These are phyloP conservation scores for Agriopis leucophaearia DNA, from an alignment of 2,888 invertebrate genomes.

Conservation along the genomic window DNA sequence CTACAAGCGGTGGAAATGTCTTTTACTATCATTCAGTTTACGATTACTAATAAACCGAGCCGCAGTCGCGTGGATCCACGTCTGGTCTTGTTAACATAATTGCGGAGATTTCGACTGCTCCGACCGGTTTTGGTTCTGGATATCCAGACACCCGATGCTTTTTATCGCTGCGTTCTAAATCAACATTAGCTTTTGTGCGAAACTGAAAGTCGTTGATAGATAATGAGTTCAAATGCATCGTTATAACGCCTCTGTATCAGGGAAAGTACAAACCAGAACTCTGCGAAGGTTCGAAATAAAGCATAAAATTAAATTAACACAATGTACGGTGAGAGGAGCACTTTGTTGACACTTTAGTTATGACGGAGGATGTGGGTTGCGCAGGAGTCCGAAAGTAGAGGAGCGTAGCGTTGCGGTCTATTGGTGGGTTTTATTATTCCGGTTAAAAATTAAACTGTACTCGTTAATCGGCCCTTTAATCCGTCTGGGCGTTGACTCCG, in stretches of 20 bases:
- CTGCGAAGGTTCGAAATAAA: constrained; percentile 27
- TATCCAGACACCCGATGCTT: constrained; percentile 62
- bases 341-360: constrained; percentile 72
- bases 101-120: constrained; percentile 71
- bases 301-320: constrained; percentile 3
- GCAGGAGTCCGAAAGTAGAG: constrained; percentile 42
- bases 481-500: constrained; percentile 84
- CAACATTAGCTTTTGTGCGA: constrained; percentile 73
- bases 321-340: constrained; percentile 41
- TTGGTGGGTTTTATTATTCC: constrained; percentile 79
- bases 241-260: constrained; percentile 56
- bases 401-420: constrained; percentile 60
- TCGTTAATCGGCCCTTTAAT: constrained; percentile 84
- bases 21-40: constrained; percentile 72
- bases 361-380: constrained; percentile 62
- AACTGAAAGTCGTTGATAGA: constrained; percentile 85
- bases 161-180: constrained; percentile 71
- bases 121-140: constrained; percentile 66
- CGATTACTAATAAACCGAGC: constrained; percentile 57
- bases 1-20: constrained; percentile 57
- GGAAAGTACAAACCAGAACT: constrained; percentile 47
- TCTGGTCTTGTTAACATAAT: constrained; percentile 76
- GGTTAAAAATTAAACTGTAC: constrained; percentile 82
- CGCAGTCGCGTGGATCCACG: constrained; percentile 63
- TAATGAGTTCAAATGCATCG: constrained; percentile 58